These are phyloP conservation scores for Taphrorychus bicolor DNA, from an alignment of 2,888 invertebrate genomes.

Conservation along the genomic window DNA sequence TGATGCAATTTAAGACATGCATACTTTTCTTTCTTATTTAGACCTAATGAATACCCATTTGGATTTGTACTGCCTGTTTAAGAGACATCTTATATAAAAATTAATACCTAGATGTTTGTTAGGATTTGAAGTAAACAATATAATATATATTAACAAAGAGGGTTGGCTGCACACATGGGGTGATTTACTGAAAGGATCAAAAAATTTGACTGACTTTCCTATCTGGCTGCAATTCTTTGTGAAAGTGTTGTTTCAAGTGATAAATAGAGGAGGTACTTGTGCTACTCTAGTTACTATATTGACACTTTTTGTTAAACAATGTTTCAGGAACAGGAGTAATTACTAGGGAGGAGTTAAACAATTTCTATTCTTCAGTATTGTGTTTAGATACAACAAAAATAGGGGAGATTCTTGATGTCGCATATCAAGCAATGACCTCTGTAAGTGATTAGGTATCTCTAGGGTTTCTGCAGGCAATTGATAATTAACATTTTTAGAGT, in stretches of 20 bases:
- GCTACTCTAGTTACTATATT: conserved; percentile 10
- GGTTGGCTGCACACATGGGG: conserved; percentile 78
- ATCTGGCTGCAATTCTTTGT: conserved; percentile 78
- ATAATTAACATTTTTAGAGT: conserved; percentile 64
- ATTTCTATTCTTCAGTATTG: conserved; percentile 75
- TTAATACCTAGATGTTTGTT: neutral
- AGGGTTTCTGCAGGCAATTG: neutral
- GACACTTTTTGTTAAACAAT: neutral
- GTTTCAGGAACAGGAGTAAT: conserved; percentile 68
- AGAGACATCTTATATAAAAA: neutral
- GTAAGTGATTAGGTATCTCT: conserved; percentile 61
- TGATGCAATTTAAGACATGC: too few relatives aligned
- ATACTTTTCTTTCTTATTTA: too few relatives aligned
- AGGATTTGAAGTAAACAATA: conserved; percentile 57
- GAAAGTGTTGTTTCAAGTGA: conserved; percentile 74
- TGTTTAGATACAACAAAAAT: conserved; percentile 69
- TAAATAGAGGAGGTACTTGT: conserved; percentile 71
- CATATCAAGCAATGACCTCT: conserved; percentile 76
- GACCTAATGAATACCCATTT: too few relatives aligned
- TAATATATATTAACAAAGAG: conserved; percentile 67
- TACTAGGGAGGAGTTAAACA: conserved; percentile 69
- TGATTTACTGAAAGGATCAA: conserved; percentile 62
- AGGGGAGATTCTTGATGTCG: conserved; percentile 71
- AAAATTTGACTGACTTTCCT: conserved; percentile 69
- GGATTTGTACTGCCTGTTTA: too few relatives aligned